These are phyloP conservation scores for Cephus nigrinus DNA, from an alignment of 2,888 invertebrate species.

Conservation along the genomic window DNA sequence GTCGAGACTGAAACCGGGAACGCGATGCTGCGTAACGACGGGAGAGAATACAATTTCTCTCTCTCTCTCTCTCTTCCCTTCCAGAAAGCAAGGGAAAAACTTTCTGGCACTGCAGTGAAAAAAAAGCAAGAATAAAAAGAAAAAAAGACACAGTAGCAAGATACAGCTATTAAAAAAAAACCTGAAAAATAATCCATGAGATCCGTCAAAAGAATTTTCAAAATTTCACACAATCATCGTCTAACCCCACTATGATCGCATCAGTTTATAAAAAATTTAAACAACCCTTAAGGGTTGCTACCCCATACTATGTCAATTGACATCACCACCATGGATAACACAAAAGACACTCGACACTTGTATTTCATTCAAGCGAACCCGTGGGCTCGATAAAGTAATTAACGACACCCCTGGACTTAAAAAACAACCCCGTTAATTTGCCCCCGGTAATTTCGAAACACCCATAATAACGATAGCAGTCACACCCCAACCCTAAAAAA, in stretches of 20 bases:
- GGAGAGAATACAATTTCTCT: constrained; percentile 14
- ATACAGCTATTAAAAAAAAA: background rate
- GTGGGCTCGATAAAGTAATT: background rate
- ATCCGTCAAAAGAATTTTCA: background rate
- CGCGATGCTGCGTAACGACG: constrained; percentile 6
- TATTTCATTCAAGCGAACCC: background rate
- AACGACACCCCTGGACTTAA: background rate
- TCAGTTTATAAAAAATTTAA: background rate
- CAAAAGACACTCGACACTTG: background rate
- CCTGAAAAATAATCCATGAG: background rate
- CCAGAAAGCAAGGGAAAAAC: background rate
- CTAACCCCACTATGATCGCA: background rate
- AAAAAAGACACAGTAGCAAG: constrained; percentile 3
- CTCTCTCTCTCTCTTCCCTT: background rate
- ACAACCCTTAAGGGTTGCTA: background rate
- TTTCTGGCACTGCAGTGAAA: constrained; percentile 1
- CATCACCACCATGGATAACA: background rate
- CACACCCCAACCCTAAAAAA: background rate
- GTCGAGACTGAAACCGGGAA: constrained; percentile 25
- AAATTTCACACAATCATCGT: background rate
- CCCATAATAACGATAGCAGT: no score
- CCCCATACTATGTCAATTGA: background rate
- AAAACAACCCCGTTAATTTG: background rate
- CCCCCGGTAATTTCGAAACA: background rate
- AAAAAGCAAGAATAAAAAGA: background rate